Conservation (phyloP, 2,113 vertebrate species). For the Aramus guarauna region DNA sequence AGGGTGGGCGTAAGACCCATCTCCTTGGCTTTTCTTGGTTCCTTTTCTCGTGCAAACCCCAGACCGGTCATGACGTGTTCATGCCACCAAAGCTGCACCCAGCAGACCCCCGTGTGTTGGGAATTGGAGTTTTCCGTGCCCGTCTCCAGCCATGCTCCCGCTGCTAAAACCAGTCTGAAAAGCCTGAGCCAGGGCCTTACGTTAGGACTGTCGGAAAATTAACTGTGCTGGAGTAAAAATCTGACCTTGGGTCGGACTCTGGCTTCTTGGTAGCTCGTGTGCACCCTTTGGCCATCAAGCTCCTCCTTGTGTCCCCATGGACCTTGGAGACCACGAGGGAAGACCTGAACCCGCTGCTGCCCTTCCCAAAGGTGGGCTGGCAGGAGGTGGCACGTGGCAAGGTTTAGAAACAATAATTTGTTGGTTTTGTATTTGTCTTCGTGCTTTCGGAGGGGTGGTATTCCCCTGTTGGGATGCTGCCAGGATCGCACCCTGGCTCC, state of each 20-base stretch:
- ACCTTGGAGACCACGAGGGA: background rate
- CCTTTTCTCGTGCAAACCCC: background rate
- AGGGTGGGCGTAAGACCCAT: background rate
- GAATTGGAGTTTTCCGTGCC: background rate
- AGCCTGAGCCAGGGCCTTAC: background rate
- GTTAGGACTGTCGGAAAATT: background rate
- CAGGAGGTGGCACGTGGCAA: background rate
- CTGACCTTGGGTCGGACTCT: background rate
- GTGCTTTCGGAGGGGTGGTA: accelerated
- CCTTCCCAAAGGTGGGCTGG: background rate
- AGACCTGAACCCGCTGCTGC: background rate
- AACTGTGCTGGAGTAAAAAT: background rate
- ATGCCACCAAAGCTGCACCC: background rate
- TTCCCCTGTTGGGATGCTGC: background rate
- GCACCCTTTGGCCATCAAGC: background rate
- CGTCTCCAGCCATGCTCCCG: background rate
- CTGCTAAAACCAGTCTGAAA: background rate
- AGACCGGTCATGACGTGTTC: background rate
- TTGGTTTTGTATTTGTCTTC: background rate
- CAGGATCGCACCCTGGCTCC: background rate
- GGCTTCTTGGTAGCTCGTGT: accelerated
- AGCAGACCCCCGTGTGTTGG: background rate
- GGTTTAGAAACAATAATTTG: background rate
- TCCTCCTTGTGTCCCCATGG: background rate
- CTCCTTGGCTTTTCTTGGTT: background rate